Conservation (phyloP, 1,140 invertebrate species). For the Drosophila watanabei region DNA sequence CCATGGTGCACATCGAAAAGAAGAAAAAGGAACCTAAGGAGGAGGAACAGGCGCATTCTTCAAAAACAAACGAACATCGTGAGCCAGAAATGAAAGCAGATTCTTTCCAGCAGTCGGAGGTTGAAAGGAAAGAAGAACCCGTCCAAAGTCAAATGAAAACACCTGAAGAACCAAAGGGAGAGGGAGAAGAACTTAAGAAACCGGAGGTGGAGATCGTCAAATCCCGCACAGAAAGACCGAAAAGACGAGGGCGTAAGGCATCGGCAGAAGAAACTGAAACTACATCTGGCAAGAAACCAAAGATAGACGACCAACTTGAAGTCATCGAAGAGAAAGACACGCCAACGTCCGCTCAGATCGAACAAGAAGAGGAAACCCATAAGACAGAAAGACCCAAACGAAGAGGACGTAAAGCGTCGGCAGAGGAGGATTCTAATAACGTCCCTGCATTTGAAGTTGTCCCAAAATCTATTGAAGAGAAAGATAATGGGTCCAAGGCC, state of each 20-base stretch:
- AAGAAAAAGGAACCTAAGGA: background rate
- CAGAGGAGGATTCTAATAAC: background rate
- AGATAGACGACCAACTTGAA: background rate
- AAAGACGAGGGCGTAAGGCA: conserved; percentile 27
- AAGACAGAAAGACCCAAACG: background rate
- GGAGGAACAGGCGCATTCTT: background rate
- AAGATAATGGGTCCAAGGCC: background rate
- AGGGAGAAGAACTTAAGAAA: background rate
- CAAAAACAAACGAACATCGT: background rate
- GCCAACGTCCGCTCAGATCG: background rate
- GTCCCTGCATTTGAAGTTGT: conserved; percentile 1
- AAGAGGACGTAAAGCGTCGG: background rate
- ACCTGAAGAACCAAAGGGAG: background rate
- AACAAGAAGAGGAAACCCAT: background rate
- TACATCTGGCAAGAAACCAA: background rate
- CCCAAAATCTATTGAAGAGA: background rate
- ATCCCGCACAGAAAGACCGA: conserved; percentile 22
- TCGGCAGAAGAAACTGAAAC: conserved; percentile 15
- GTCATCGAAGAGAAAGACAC: background rate
- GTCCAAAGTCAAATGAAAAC: background rate
- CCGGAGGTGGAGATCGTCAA: background rate
- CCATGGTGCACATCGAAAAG: background rate
- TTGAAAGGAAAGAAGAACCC: background rate
- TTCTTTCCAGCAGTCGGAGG: background rate
- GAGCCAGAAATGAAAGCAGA: background rate